Conservation (phyloP, 2,888 invertebrate genomes). For the Caenorhabditis sp. region DNA sequence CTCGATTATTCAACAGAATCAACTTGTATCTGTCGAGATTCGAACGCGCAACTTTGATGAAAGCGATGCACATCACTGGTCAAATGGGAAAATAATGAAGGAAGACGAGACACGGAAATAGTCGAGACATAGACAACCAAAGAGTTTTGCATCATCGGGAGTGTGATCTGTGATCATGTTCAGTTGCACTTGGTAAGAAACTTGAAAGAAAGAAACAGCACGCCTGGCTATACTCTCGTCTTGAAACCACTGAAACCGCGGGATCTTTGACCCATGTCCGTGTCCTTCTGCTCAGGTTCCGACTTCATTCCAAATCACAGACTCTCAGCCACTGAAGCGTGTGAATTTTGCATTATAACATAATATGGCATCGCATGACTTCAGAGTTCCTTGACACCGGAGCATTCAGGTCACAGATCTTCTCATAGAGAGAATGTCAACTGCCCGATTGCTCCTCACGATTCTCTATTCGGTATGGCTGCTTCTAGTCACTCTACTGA, state of each 20-base stretch:
- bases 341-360: neutral
- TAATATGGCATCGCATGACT: neutral
- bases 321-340: constrained; percentile 14
- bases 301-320: too few species aligned
- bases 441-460: neutral
- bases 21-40: constrained; percentile 65
- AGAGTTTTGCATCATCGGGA: neutral
- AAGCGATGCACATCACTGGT: constrained; percentile 61
- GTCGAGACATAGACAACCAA: neutral
- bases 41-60: constrained; percentile 51
- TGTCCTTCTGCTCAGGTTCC: neutral
- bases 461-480: neutral
- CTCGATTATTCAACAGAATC: constrained; percentile 75
- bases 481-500: neutral
- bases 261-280: neutral
- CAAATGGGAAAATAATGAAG: neutral
- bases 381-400: neutral
- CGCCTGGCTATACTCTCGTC: too few species aligned
- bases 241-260: too few species aligned
- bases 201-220: neutral
- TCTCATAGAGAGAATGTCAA: neutral
- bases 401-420: too few species aligned
- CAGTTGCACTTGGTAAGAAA: neutral
- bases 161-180: constrained; percentile 1
- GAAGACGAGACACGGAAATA: too few species aligned